Conservation (phyloP, 92 coral and sea anemone species). For the Muricea muricata region DNA sequence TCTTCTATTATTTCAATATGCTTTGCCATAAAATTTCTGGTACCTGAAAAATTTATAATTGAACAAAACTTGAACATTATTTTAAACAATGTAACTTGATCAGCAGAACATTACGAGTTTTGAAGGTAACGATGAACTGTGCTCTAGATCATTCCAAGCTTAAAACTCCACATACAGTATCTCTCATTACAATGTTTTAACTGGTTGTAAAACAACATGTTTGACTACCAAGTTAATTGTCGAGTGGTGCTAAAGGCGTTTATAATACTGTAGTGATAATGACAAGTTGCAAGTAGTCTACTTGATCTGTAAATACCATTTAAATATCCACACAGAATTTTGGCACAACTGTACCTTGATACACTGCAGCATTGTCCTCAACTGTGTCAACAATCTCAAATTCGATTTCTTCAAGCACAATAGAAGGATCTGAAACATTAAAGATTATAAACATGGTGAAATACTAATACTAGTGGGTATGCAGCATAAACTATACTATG, state of each 20-base stretch:
- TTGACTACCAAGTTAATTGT: too few relatives aligned
- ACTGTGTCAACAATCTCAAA: neutral
- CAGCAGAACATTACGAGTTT: neutral
- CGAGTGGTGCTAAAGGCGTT: neutral
- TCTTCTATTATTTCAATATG: constrained; percentile 31
- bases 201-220: neutral
- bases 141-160: neutral
- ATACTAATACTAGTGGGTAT: neutral
- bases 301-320: neutral
- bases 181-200: neutral
- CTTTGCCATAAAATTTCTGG: constrained; percentile 22
- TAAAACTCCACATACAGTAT: neutral
- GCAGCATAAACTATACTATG: neutral
- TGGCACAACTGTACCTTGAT: constrained; percentile 43
- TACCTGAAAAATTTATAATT: too few relatives aligned
- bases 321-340: neutral
- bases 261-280: neutral
- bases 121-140: neutral
- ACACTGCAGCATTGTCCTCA: constrained; percentile 53
- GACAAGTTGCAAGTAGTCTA: neutral
- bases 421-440: constrained; percentile 23
- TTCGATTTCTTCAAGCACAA: constrained; percentile 26
- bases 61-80: neutral
- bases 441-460: neutral
- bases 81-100: neutral